Percentiles rank a stretch among this genome's conserved stretches.
These are phyloP conservation scores for Heteromormyrus szaboi DNA, from an alignment of 2,797 vertebrate species.

Conservation along the genomic window DNA sequence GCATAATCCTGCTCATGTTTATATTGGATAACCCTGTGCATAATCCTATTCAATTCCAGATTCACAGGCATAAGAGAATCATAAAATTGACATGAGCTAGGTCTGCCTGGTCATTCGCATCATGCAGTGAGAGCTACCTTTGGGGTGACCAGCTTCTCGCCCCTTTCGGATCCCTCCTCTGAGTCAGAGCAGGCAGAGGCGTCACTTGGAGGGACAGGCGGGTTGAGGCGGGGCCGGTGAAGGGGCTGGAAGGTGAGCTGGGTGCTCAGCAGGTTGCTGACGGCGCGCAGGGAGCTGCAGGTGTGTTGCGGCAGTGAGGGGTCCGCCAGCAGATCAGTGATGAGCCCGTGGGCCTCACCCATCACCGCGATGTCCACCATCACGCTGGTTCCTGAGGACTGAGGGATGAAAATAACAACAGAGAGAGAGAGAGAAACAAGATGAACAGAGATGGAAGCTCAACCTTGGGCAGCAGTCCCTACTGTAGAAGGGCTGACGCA, in stretches of 20 bases:
- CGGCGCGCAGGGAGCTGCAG: slow-evolving; percentile 85
- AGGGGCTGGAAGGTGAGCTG: slow-evolving; percentile 87
- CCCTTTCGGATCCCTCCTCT: slow-evolving; percentile 62
- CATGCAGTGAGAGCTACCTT: slow-evolving; percentile 52
- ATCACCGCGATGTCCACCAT: slow-evolving; percentile 93
- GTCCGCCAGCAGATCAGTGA: slow-evolving; percentile 90
- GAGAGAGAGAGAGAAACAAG: background rate
- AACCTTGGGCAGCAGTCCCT: background rate
- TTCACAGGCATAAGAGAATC: background rate
- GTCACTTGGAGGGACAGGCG: slow-evolving; percentile 57
- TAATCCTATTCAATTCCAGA: background rate
- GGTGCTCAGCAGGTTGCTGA: slow-evolving; percentile 90
- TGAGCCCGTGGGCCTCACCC: slow-evolving; percentile 94
- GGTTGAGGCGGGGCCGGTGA: slow-evolving; percentile 62
- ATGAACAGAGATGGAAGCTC: background rate
- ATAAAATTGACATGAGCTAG: background rate
- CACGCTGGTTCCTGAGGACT: slow-evolving; percentile 50
- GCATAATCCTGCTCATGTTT: background rate
- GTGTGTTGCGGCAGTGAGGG: slow-evolving; percentile 85
- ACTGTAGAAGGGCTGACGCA: background rate
- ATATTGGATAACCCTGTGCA: background rate
- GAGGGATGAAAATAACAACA: background rate
- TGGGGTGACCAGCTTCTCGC: slow-evolving; percentile 65
- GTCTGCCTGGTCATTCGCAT: background rate
- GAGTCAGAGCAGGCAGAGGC: slow-evolving; percentile 65